Conservation (phyloP, 2,113 vertebrate genomes). For the Muscicapa adusta region DNA sequence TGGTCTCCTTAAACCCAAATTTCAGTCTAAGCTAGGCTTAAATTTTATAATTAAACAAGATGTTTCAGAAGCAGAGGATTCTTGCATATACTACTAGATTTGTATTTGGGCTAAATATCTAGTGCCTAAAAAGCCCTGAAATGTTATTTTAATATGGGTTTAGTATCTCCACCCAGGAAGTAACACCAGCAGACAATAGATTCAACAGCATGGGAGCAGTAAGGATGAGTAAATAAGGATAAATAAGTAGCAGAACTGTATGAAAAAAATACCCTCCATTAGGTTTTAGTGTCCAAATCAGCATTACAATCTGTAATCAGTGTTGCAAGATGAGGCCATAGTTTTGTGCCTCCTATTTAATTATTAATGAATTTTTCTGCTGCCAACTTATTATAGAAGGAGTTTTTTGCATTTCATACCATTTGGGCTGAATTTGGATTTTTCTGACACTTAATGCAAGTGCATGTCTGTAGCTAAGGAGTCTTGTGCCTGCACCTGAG, state of each 20-base stretch:
- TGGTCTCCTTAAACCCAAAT: neutral
- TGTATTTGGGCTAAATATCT: neutral
- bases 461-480: neutral
- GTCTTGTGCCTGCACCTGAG: neutral
- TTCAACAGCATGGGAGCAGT: neutral
- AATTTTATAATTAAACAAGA: neutral
- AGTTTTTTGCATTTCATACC: neutral
- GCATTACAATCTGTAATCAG: accelerated
- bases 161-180: neutral
- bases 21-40: neutral
- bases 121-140: neutral
- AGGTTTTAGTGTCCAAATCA: neutral
- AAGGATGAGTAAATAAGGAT: neutral
- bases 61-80: neutral
- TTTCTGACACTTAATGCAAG: neutral
- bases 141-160: neutral
- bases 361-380: neutral
- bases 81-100: neutral
- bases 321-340: neutral
- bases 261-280: neutral
- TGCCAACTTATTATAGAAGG: neutral
- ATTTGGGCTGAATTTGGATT: neutral
- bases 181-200: neutral
- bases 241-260: neutral
- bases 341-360: neutral